Conservation (phyloP, 2,113 vertebrate genomes). For the Lagopus leucura region DNA sequence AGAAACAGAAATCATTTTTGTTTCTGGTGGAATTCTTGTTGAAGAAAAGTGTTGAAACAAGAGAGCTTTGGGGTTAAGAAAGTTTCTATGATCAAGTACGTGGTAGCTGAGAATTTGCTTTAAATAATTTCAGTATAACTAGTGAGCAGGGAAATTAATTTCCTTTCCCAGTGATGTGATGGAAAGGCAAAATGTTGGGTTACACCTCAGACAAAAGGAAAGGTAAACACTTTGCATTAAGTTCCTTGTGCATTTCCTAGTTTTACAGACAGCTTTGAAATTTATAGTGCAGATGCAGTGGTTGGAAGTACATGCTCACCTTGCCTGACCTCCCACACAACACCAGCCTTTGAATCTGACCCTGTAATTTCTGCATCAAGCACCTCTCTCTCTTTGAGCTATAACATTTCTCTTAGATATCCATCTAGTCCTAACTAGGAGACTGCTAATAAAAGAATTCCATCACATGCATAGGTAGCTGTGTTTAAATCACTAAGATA, state of each 20-base stretch:
- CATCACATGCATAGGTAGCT: slow-evolving; percentile 39
- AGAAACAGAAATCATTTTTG: not conserved
- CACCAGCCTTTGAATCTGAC: slow-evolving; percentile 6
- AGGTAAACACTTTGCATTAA: not conserved
- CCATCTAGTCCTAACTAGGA: slow-evolving; percentile 6
- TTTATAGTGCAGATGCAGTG: not conserved
- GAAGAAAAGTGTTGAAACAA: slow-evolving; percentile 39
- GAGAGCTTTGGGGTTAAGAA: not conserved
- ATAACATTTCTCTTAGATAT: not conserved
- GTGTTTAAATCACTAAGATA: slow-evolving; percentile 63
- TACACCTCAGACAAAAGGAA: not conserved
- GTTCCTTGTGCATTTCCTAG: not conserved
- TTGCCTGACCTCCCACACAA: slow-evolving; percentile 5
- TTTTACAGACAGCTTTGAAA: not conserved
- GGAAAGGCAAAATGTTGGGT: not conserved
- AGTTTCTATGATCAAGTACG: not conserved
- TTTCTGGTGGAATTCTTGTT: slow-evolving; percentile 25
- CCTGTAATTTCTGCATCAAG: slow-evolving; percentile 21
- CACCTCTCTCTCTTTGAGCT: slow-evolving; percentile 2
- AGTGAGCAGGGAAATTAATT: slow-evolving; percentile 43
- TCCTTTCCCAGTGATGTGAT: not conserved
- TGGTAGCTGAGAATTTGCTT: slow-evolving; percentile 9
- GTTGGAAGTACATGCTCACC: slow-evolving; percentile 13
- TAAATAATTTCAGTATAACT: slow-evolving; percentile 14
- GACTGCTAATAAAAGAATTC: slow-evolving; percentile 26